These are phyloP conservation scores for Lasioglossum vierecki DNA, from an alignment of 2,888 invertebrate species.

Conservation along the genomic window DNA sequence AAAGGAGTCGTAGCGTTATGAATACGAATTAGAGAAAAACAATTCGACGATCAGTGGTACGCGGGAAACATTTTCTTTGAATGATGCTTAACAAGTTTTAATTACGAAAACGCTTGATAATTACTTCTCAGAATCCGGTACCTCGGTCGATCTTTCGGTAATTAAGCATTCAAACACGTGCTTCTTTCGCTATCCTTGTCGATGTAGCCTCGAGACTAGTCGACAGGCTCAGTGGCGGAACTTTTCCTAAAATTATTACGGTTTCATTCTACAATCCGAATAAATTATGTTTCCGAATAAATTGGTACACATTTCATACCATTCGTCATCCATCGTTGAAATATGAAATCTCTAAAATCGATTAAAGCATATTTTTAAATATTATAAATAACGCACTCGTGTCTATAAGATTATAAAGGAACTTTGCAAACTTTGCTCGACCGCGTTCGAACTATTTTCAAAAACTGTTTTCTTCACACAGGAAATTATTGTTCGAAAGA, in stretches of 20 bases:
- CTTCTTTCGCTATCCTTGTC: neutral
- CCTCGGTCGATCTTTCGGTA: slow-evolving; percentile 15
- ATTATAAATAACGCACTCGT: neutral
- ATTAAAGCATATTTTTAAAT: neutral
- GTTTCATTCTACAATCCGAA: neutral
- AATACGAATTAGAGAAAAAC: neutral
- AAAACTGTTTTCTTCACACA: neutral
- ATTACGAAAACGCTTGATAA: slow-evolving; percentile 24
- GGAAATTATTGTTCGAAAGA: neutral
- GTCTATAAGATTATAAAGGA: neutral
- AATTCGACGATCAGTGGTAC: neutral
- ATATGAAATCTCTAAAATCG: neutral
- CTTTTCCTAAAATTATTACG: neutral
- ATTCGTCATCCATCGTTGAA: neutral
- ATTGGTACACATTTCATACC: no score
- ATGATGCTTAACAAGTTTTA: slow-evolving; percentile 14
- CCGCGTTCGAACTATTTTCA: neutral
- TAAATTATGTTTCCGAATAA: no score
- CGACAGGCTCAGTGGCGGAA: neutral
- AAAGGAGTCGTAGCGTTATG: neutral
- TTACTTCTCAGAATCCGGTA: slow-evolving; percentile 28
- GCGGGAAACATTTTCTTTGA: neutral
- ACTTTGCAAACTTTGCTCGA: neutral
- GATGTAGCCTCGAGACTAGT: neutral
- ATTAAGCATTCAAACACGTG: neutral